Evolutionary conservation across 2,113 vertebrate species (phyloP), one percentile per base, ranked within the genome.

Genomic region (Carassius carassius): DNA sequence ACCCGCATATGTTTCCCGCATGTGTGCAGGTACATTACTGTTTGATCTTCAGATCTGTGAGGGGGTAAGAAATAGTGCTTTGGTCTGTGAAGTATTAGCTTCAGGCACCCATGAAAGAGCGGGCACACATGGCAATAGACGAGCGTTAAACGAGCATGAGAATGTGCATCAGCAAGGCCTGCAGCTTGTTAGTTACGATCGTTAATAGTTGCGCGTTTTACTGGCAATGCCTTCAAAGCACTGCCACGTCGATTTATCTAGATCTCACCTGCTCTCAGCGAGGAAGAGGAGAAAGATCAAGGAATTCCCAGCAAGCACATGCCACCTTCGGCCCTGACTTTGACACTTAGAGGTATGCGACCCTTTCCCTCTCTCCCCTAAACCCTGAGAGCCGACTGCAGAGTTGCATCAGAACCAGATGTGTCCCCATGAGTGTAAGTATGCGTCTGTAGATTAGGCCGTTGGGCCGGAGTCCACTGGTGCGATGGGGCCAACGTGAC

Each of bases 341-440:
- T 86, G 85, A 86, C 82, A 81, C 84, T 25, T 60, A 60, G 77
- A 80, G 32, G 58, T 72, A 83, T 78, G 86, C 75, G 74, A 78
- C 65, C 82, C 87, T 78, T 76, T 69, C 69, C n/a, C 86, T 63
- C 77, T 86, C 90, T 88, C 90, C 91, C 92, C 90, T 85, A 87
- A 89, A 90, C 90, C 90, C 85, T 75, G 86, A 89, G 90, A 92
- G 90, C 90, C 81, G 89, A 90, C 91, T 88, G 92, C 56, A 91
- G 88, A 87, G 54, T 35, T 77, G 87, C 91, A 94, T 94, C 92
- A 92, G 92, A 94, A 93, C 93, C 94, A 94, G 94, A 95, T 94
- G 94, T 94, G 92, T 89, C 90, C 88, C 84, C 92, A 89, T 85
- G 91, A 77, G 82, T 74, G 74, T 11, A 83, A 73, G 82, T 78